phyloP scores from a whole-genome alignment of 2,888 invertebrate genomes.

The Eristalis tenax region DNA sequence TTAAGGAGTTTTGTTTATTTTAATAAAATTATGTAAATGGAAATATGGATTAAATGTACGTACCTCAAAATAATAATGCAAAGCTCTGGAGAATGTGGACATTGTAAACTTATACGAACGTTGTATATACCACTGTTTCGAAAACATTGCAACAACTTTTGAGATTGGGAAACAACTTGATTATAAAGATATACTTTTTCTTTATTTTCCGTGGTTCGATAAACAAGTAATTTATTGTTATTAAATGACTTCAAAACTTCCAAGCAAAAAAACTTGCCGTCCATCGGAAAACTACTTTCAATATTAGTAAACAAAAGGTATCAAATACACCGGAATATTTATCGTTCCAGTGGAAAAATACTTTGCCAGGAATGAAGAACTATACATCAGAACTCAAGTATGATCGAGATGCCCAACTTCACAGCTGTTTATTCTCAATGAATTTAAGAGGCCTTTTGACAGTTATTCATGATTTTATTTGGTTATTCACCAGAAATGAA shows the following conservation, averaged over 20 bases:
- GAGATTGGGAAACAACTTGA: not conserved
- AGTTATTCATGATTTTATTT: no score
- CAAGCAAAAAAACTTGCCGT: constrained; percentile 3
- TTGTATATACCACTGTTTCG: not conserved
- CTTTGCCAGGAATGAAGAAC: no score
- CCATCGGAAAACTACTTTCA: not conserved
- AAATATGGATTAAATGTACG: not conserved
- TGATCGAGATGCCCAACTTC: no score
- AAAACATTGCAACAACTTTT: not conserved
- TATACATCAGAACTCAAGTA: no score
- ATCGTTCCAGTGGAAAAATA: no score
- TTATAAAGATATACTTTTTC: constrained; percentile 10
- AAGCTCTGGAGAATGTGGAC: constrained; percentile 20
- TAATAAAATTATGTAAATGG: not conserved
- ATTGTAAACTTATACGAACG: constrained; percentile 25
- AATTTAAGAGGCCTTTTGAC: no score
- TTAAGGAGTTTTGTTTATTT: not conserved
- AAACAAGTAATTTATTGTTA: constrained; percentile 11
- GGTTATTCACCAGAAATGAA: no score
- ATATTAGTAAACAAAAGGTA: no score
- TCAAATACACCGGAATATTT: no score
- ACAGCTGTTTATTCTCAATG: no score
- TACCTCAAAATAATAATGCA: constrained; percentile 42
- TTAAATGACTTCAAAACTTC: not conserved
- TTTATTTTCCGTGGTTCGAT: not conserved